These are phyloP conservation scores for Tridacna crocea DNA, from an alignment of 2,888 invertebrate species.

Conservation along the genomic window DNA sequence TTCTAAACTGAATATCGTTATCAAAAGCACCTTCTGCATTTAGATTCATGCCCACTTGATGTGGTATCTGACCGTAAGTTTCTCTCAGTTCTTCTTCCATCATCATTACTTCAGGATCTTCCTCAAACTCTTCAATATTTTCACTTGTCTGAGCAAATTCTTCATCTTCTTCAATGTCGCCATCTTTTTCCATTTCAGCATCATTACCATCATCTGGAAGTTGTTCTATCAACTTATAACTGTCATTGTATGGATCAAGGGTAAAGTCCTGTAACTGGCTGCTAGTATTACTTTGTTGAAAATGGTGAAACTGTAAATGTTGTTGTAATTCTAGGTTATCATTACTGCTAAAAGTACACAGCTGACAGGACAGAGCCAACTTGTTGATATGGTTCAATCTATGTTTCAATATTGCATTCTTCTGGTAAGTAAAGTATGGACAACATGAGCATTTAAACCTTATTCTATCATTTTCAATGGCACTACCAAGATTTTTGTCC, in stretches of 20 bases:
- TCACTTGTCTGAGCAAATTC: constrained; percentile 49
- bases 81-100: constrained; percentile 67
- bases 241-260: constrained; percentile 70
- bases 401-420: constrained; percentile 75
- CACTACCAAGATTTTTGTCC: constrained; percentile 27
- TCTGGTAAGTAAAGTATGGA: constrained; percentile 73
- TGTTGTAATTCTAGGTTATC: constrained; percentile 69
- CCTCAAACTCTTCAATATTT: constrained; percentile 49
- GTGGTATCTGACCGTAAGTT: constrained; percentile 23
- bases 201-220: constrained; percentile 51
- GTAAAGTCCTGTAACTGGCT: constrained; percentile 66
- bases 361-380: constrained; percentile 71
- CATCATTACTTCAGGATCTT: constrained; percentile 58
- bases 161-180: constrained; percentile 43
- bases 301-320: constrained; percentile 73
- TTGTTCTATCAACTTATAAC: constrained; percentile 56
- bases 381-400: constrained; percentile 71
- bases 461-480: constrained; percentile 49
- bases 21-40: constrained; percentile 63
- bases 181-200: constrained; percentile 43
- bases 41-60: constrained; percentile 47
- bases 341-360: constrained; percentile 75
- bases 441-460: constrained; percentile 73
- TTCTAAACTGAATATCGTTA: constrained; percentile 63
- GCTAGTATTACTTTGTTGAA: constrained; percentile 17